A percentile compares a stretch with the other conserved stretches of the same genome.
Evolutionary conservation across 2,888 invertebrate species (phyloP).

Genomic region (Drosophila mimetica): DNA sequence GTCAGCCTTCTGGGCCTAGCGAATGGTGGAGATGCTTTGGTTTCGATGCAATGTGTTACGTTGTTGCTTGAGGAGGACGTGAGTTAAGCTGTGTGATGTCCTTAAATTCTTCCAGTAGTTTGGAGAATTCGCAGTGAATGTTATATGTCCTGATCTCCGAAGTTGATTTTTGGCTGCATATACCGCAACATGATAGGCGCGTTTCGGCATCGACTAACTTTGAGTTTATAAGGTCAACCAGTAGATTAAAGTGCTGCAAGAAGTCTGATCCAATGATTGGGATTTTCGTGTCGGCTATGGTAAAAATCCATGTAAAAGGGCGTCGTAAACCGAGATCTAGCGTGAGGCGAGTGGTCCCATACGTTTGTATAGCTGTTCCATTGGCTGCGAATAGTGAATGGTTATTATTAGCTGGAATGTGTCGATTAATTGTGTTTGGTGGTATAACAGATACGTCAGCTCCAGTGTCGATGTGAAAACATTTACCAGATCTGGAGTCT

Average conservation of each 20-base stretch:
- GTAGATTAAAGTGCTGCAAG: not conserved
- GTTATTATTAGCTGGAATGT: too few species aligned
- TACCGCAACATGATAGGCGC: not conserved
- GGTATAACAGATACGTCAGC: too few species aligned
- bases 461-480: too few species aligned
- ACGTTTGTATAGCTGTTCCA: too few species aligned
- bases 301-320: not conserved
- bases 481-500: too few species aligned
- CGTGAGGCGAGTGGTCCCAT: not conserved
- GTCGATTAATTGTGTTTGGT: too few species aligned
- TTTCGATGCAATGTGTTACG: not conserved
- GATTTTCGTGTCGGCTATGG: not conserved
- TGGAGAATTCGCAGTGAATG: not conserved
- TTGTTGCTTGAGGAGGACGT: not conserved
- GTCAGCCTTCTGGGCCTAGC: not conserved
- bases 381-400: too few species aligned
- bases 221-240: not conserved
- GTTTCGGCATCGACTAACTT: not conserved
- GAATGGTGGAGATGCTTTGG: not conserved
- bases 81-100: not conserved
- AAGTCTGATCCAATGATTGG: not conserved
- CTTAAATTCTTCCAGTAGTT: not conserved
- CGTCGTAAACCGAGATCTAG: not conserved
- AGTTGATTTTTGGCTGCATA: not conserved
- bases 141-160: not conserved